Percentiles rank a stretch among this genome's conserved stretches.
Conservation (phyloP, 2,888 invertebrate species). For the Villa cingulata region DNA sequence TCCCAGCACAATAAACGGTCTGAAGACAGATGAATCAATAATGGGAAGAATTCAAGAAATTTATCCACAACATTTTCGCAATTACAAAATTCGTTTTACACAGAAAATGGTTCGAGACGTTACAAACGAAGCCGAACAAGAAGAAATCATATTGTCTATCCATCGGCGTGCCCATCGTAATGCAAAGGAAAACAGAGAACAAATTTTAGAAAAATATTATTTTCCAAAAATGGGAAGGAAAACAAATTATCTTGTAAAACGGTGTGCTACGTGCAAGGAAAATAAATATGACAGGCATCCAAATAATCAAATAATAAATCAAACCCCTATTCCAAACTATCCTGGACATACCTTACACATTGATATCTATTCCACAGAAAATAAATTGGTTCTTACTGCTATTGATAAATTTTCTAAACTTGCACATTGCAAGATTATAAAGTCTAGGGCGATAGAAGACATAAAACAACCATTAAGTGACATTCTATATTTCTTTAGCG, state of each 20-base stretch:
- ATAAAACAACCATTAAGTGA: constrained; percentile 8
- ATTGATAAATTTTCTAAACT: constrained; percentile 13
- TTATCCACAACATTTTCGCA: neutral
- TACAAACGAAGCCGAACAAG: constrained; percentile 1
- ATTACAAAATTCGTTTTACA: constrained; percentile 4
- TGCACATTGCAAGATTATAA: constrained; percentile 1
- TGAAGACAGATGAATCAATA: constrained; percentile 1
- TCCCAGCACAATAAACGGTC: constrained; percentile 8
- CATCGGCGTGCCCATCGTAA: constrained; percentile 6
- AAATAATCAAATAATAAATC: constrained; percentile 3
- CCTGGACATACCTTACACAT: constrained; percentile 12
- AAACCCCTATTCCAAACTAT: constrained; percentile 11
- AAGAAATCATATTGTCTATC: neutral
- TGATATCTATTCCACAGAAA: constrained; percentile 11
- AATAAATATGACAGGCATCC: constrained; percentile 10
- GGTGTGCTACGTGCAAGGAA: neutral
- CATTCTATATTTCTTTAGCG: constrained; percentile 9
- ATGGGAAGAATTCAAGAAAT: constrained; percentile 10
- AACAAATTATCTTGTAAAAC: neutral
- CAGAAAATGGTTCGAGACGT: constrained; percentile 9
- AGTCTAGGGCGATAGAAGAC: constrained; percentile 6
- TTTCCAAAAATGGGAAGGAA: constrained; percentile 1
- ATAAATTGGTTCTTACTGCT: constrained; percentile 4
- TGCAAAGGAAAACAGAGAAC: constrained; percentile 8
- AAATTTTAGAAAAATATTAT: constrained; percentile 10